Evolutionary conservation across 30 jellyfish, hydroid and myxozoan genomes (phyloP), one percentile per base, ranked within the genome.

Genomic region (Cassiopea andromeda): DNA sequence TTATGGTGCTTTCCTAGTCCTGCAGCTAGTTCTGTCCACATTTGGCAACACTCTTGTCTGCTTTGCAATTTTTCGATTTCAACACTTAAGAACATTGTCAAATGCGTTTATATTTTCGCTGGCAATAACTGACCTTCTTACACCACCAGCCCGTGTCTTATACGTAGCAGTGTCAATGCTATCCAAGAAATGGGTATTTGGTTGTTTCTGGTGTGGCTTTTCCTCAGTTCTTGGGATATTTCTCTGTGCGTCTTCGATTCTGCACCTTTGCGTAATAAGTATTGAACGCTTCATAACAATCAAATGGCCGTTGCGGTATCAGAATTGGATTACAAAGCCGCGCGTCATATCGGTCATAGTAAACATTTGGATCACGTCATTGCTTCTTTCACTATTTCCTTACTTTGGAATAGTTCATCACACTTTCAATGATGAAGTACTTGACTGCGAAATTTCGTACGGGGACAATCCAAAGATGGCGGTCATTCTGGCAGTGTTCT

Each of bases 171-270:
- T 89, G 4, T 60, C 97, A 48, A 83, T 80, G 82, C 47, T 93
- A 7, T 38, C 64, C 2, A 57, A 49, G 59, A 76, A 79, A 43
- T 93, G 98, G 98, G 75, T 89, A 4, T 89, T 93, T 72, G 98
- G 98, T 77, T 93, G 98, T 83, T 46, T 87, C 59, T 89, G 95
- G 97, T 93, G 98, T 80, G 45, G 77, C 49, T 17, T 93, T 7
- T 93, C 98, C 10, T 93, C 98, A 15, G 92, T 79, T 6, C 90
- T 89, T 69, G 98, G 97, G 44, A 93, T 93, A 7, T 89, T 93
- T 38, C 92, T 93, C 2, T 89, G 98, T 69, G 68, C 97, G 7
- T 84, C 92, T 47, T 93, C 98, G 9, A 93, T 93, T 1, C 64
- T 88, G 60, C 98, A 93, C 69, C 83, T 93, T 67, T 84, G 96